Evolutionary conservation across 2,888 invertebrate genomes (phyloP).

Genomic region (Tigriopus californicus): DNA sequence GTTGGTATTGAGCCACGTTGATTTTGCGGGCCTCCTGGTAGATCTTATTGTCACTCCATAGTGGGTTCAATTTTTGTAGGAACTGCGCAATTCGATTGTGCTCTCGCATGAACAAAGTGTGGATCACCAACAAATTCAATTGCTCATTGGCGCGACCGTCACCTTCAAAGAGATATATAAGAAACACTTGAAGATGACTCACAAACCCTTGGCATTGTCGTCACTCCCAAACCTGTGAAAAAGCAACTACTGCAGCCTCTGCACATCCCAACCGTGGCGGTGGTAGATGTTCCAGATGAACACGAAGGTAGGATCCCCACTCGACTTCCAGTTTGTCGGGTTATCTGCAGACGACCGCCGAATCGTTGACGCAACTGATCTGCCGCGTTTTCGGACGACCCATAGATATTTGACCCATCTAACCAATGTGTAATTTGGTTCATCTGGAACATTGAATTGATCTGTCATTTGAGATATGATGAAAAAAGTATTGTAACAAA

Average conservation of each 20-base stretch:
- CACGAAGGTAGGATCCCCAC: conserved; percentile 1
- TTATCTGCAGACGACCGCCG: conserved; percentile 37
- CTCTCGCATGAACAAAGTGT: conserved; percentile 40
- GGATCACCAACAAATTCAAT: conserved; percentile 47
- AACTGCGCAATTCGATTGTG: conserved; percentile 32
- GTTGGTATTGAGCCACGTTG: conserved; percentile 34
- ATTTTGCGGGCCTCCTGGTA: conserved; percentile 35
- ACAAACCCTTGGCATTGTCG: background rate
- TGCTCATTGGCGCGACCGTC: conserved; percentile 35
- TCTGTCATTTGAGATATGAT: too few relatives aligned
- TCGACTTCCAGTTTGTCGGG: background rate
- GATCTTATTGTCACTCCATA: conserved; percentile 33
- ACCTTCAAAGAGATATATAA: conserved; percentile 24
- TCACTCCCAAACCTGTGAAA: background rate
- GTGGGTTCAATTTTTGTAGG: conserved; percentile 28
- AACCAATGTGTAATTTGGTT: conserved; percentile 52
- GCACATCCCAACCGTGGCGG: background rate
- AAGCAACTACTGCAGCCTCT: background rate
- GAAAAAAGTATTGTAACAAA: too few relatives aligned
- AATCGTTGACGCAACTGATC: conserved; percentile 38
- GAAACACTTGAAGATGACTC: background rate
- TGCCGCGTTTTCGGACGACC: conserved; percentile 40
- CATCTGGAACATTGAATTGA: too few relatives aligned
- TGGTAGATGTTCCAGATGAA: background rate
- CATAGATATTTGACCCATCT: conserved; percentile 55